Base-by-base conservation (phyloP, 2,113 vertebrate species). In the Pimephales promelas region DNA sequence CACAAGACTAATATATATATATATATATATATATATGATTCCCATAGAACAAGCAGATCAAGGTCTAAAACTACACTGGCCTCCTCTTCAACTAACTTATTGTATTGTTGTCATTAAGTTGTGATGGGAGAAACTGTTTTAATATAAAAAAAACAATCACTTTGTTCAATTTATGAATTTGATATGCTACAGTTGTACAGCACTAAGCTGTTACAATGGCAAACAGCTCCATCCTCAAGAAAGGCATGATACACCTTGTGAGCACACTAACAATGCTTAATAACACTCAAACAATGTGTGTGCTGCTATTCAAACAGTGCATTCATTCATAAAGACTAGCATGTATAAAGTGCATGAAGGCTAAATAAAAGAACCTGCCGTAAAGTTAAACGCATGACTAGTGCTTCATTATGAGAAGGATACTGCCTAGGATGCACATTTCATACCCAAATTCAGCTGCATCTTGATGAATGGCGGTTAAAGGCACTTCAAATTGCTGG, bases 391-490 rank as follows among this genome's bases (percentile, higher is more conserved):
- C 59, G 31, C n/a, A 49, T 34, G 40, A 64, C 40, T 68, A 5
- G 3, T 43, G 54, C n/a, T 62, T n/a, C 18, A 47, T 62, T 62
- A 64, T 31, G 20, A 66, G 59, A 20, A 79, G 77, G 77, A 64
- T 79, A 47, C 40, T 22, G 59, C 64, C n/a, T 31, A 79, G 77
- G 57, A 66, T 79, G 59, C 59, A 64, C 16, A 47, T 64, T 79
- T 79, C 2, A 7, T 13, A 28, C 59, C 10, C 18, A 64, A 31
- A 47, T 24, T 22, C 52, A 34, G 52, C 74, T 76, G 28, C 28
- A 22, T 49, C 26, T 22, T 34, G 14, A 75, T 18, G 47, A 52
- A 52, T 20, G 9, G 31, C 0, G 18, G 62, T 34, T 31, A 66
- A 66, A 66, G 28, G 62, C 10, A 70, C 13, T 7, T 71, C 6